Conservation (phyloP, 1,140 invertebrate species). For the Theocolax elegans region DNA sequence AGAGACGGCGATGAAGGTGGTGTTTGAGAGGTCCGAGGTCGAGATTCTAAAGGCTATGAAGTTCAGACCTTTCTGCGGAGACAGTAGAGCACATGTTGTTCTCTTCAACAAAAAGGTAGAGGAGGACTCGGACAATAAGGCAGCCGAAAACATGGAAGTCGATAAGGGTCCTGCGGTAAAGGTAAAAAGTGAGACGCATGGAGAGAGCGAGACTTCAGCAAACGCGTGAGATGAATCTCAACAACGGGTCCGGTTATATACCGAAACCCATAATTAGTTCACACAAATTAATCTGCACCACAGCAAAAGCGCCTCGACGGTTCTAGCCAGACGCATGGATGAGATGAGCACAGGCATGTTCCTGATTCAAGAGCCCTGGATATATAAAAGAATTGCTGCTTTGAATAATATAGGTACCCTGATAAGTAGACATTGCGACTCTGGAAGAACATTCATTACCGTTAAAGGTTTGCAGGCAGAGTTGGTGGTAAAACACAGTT, state of each 20-base stretch:
- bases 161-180: no score
- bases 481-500: no score
- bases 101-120: no score
- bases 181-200: no score
- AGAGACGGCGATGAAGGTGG: background rate
- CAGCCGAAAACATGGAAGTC: no score
- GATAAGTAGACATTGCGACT: background rate
- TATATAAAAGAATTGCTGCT: background rate
- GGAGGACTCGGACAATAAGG: no score
- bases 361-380: background rate
- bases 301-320: background rate
- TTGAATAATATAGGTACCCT: background rate
- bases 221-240: background rate
- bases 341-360: background rate
- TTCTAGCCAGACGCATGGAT: background rate
- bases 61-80: background rate
- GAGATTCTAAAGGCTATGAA: background rate
- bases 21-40: background rate
- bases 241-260: background rate
- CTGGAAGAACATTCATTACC: background rate
- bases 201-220: background rate
- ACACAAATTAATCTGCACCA: no score
- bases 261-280: no score
- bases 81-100: background rate
- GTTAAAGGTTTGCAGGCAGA: no score